Conservation (phyloP, 30 jellyfish, hydroid and myxozoan genomes). For the Cassiopea andromeda region DNA sequence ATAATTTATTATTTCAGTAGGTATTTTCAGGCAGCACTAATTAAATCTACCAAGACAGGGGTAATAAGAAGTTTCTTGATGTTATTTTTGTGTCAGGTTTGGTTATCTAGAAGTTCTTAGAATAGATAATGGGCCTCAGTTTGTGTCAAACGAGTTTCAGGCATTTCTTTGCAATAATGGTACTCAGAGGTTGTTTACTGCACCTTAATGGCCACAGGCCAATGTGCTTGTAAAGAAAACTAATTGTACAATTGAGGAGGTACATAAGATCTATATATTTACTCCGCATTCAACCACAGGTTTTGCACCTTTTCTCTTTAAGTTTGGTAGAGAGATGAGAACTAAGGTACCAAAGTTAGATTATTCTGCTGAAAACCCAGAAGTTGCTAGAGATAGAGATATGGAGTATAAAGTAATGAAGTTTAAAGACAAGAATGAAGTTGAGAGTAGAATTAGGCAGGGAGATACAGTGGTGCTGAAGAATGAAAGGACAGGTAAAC, state of each 20-base stretch:
- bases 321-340: slow-evolving; percentile 5
- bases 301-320: background rate
- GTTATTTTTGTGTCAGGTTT: background rate
- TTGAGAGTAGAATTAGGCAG: background rate
- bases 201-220: background rate
- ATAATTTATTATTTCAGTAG: background rate
- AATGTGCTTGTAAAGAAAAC: background rate
- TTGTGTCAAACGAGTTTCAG: background rate
- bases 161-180: background rate
- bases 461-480: background rate
- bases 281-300: background rate
- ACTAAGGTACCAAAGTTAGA: background rate
- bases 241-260: background rate
- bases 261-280: background rate
- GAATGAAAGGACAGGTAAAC: background rate
- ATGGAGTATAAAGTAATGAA: background rate
- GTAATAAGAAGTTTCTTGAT: background rate
- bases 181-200: background rate
- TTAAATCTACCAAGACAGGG: background rate
- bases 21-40: background rate
- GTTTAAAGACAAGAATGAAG: background rate
- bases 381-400: background rate
- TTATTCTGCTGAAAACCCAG: background rate
- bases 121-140: background rate
- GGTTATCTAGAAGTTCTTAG: background rate